These are phyloP conservation scores for Lepisosteus osseus DNA, from an alignment of 2,113 vertebrate genomes.

Conservation along the genomic window DNA sequence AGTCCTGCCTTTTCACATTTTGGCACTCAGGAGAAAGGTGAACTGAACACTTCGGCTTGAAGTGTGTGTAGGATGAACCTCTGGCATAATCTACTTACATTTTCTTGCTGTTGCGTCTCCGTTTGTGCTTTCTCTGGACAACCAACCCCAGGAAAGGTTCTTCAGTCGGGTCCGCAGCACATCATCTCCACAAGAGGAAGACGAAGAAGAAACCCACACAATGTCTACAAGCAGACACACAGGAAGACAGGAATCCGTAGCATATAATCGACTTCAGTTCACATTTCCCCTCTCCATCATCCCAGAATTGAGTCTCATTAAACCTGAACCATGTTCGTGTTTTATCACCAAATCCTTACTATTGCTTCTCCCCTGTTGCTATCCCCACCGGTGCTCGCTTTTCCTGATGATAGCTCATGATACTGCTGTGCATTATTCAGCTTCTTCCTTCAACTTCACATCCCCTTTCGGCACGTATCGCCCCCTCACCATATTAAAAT, in stretches of 20 bases:
- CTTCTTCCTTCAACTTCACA: background rate
- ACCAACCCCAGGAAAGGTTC: slow-evolving; percentile 26
- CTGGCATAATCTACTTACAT: slow-evolving; percentile 44
- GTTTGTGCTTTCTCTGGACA: slow-evolving; percentile 23
- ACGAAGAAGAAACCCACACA: slow-evolving; percentile 14
- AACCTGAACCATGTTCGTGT: slow-evolving; percentile 16
- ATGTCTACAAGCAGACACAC: background rate
- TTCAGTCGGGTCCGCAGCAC: slow-evolving; percentile 51
- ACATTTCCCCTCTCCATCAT: background rate
- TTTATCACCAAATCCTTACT: slow-evolving; percentile 2
- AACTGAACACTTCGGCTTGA: no score
- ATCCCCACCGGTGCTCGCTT: background rate
- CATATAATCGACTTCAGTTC: slow-evolving; percentile 39
- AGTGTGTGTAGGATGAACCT: no score
- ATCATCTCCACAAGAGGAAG: slow-evolving; percentile 42
- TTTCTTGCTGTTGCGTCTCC: slow-evolving; percentile 38
- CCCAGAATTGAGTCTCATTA: background rate
- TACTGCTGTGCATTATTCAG: background rate
- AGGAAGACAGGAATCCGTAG: slow-evolving; percentile 2
- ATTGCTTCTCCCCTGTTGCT: slow-evolving; percentile 21
- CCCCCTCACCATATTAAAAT: background rate
- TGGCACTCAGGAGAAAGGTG: no score
- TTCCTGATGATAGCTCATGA: background rate
- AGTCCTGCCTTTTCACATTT: no score
- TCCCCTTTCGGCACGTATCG: slow-evolving; percentile 2